These are phyloP conservation scores for Bovichtus variegatus DNA, from an alignment of 2,797 vertebrate genomes.

Conservation along the genomic window DNA sequence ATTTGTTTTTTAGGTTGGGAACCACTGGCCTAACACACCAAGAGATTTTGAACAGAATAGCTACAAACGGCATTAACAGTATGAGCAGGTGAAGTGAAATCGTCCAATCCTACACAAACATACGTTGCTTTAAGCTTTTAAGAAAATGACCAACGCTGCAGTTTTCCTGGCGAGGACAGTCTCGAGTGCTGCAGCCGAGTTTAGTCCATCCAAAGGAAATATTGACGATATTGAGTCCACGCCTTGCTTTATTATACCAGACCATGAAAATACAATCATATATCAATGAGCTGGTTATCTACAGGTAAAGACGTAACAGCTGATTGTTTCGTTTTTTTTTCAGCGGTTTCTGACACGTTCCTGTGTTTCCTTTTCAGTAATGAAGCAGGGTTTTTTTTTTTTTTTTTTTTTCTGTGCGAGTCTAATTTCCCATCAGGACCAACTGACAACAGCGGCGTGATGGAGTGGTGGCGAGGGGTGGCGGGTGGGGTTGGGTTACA, in stretches of 20 bases:
- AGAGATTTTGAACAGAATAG: too few species aligned
- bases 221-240: not conserved
- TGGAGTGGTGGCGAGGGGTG: slow-evolving; percentile 54
- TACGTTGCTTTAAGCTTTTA: not conserved
- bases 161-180: not conserved
- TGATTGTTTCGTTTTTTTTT: slow-evolving; percentile 11
- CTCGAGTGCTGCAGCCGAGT: not conserved
- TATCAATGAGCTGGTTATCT: not conserved
- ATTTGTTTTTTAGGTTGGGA: not conserved
- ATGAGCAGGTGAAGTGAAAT: not conserved
- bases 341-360: not conserved
- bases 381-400: not conserved
- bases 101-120: not conserved
- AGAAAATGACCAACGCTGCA: not conserved
- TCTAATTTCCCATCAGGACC: slow-evolving; percentile 43
- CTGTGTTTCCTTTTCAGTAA: slow-evolving; percentile 3
- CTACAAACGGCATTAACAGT: not conserved
- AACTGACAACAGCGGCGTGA: slow-evolving; percentile 51
- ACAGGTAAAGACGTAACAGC: not conserved
- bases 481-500: slow-evolving; percentile 47
- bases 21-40: not conserved
- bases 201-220: not conserved
- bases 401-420: not conserved
- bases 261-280: not conserved
- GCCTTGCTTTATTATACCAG: not conserved